Percentiles rank a stretch among this genome's conserved stretches.
Conservation (phyloP, 2,888 invertebrate genomes). For the Synanthedon tipuliformis region DNA sequence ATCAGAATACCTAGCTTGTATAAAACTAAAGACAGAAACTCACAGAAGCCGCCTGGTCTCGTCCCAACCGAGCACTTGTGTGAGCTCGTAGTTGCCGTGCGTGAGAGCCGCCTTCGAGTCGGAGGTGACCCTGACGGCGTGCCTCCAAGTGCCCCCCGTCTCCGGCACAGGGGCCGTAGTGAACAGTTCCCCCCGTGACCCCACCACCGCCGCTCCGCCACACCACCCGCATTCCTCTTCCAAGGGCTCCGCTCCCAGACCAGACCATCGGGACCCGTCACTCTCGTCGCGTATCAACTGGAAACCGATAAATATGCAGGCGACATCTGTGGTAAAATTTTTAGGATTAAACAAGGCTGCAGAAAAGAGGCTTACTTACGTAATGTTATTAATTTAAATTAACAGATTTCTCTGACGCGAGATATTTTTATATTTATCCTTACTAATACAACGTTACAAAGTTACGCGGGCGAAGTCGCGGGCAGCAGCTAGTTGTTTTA, state of each 20-base stretch:
- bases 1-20: not conserved
- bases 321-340: no score
- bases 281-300: conserved; percentile 56
- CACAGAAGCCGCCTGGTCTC: conserved; percentile 76
- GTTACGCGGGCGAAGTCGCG: no score
- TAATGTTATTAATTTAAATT: no score
- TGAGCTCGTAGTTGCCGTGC: conserved; percentile 80
- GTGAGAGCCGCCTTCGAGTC: conserved; percentile 67
- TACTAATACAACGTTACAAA: no score
- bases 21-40: conserved; percentile 26
- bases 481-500: no score
- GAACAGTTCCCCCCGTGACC: conserved; percentile 38
- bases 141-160: conserved; percentile 61
- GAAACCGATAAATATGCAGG: no score
- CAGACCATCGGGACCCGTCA: conserved; percentile 58
- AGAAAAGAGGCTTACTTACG: no score
- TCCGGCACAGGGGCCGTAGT: conserved; percentile 65
- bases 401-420: no score
- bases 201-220: conserved; percentile 52
- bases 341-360: no score
- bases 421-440: no score
- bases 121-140: conserved; percentile 34
- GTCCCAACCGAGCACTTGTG: conserved; percentile 82
- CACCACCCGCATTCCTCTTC: conserved; percentile 60
- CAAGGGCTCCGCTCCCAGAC: conserved; percentile 50